A percentile compares a stretch with the other conserved stretches of the same genome.
Evolutionary conservation across 2,113 vertebrate genomes (phyloP).

Genomic region (Pontoporia blainvillei): DNA sequence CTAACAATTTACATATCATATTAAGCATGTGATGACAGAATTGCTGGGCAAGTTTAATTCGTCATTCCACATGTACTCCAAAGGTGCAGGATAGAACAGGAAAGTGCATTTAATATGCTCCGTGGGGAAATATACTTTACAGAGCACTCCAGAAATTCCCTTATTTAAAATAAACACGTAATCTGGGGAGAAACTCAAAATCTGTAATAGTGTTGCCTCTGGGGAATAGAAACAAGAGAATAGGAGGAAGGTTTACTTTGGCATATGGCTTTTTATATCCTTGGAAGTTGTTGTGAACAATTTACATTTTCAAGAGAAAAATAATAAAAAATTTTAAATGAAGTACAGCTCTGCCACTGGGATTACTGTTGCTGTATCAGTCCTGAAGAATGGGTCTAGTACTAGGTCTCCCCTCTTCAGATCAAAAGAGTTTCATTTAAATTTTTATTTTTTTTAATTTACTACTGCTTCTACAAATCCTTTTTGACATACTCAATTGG

Average conservation of each 20-base stretch:
- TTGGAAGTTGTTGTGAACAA: neutral
- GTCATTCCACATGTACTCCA: neutral
- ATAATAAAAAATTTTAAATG: neutral
- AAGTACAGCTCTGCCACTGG: neutral
- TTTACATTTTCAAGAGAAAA: neutral
- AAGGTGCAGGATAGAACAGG: neutral
- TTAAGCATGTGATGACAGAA: slow-evolving; percentile 32
- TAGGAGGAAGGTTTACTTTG: neutral
- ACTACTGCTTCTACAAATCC: neutral
- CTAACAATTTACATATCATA: neutral
- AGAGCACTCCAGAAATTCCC: neutral
- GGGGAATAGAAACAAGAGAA: neutral
- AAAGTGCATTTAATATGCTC: neutral
- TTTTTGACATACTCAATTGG: neutral
- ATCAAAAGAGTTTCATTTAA: neutral
- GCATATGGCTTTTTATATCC: neutral
- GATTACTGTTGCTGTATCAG: neutral
- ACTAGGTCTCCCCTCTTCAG: neutral
- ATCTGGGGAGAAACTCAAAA: neutral
- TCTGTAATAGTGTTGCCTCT: neutral
- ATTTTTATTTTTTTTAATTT: neutral
- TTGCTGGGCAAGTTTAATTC: neutral
- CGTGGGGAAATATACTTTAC: neutral
- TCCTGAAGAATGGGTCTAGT: neutral
- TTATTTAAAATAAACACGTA: slow-evolving; percentile 29